These are phyloP conservation scores for Carettochelys insculpta DNA, from an alignment of 2,113 vertebrate genomes.

Conservation along the genomic window DNA sequence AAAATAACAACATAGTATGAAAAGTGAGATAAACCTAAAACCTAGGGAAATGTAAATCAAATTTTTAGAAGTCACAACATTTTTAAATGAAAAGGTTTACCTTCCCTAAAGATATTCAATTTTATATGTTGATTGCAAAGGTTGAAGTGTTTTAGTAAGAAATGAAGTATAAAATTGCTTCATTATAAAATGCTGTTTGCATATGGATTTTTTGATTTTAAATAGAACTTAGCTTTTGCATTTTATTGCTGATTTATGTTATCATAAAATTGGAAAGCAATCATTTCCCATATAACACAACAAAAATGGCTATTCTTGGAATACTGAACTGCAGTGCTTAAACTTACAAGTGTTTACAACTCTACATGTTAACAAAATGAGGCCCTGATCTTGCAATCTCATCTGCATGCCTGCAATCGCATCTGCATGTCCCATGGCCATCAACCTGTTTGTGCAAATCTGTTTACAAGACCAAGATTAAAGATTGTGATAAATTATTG, in stretches of 20 bases:
- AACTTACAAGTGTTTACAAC: neutral
- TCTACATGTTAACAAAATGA: neutral
- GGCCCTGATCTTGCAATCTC: neutral
- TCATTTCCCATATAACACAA: neutral
- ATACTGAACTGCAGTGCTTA: neutral
- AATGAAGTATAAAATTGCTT: no score
- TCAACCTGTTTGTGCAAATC: neutral
- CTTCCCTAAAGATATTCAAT: neutral
- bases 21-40: neutral
- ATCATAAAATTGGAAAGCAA: neutral
- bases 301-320: neutral
- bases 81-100: neutral
- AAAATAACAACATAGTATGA: neutral
- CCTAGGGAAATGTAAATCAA: neutral
- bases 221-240: neutral
- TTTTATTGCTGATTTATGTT: neutral
- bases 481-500: neutral
- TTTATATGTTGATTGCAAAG: neutral
- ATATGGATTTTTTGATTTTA: neutral
- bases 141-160: neutral
- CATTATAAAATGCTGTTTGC: neutral
- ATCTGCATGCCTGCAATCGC: neutral
- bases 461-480: neutral
- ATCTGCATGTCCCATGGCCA: neutral
- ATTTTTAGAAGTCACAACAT: neutral